Evolutionary conservation across 2,797 vertebrate genomes (phyloP).

Genomic region (Netta rufina): DNA sequence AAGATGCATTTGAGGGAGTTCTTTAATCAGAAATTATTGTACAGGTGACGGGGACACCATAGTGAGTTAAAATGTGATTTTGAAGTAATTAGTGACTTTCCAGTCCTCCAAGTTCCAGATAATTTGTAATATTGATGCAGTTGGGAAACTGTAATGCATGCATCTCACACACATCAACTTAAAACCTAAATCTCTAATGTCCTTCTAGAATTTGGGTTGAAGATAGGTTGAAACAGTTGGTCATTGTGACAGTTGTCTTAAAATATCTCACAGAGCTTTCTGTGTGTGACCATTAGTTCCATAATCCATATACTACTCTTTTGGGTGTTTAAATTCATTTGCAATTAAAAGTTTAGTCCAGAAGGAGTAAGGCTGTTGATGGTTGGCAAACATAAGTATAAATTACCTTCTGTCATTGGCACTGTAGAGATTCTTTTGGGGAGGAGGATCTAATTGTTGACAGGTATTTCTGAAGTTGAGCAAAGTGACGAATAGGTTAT

Average conservation of each 20-base stretch:
- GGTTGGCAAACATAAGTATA: background rate
- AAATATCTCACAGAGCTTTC: background rate
- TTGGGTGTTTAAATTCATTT: background rate
- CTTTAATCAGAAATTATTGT: background rate
- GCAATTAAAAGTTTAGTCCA: background rate
- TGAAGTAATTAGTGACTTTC: background rate
- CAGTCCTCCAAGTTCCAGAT: background rate
- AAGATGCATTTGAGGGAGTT: background rate
- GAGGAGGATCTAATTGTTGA: conserved; percentile 3
- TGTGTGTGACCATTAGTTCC: background rate
- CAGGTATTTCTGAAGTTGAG: conserved; percentile 6
- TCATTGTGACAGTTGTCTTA: background rate
- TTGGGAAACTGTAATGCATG: background rate
- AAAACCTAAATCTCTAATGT: background rate
- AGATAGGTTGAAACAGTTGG: background rate
- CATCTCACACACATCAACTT: background rate
- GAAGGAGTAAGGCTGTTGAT: background rate
- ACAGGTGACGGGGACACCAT: background rate
- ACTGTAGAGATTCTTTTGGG: background rate
- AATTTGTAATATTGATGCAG: background rate
- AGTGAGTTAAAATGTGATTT: background rate
- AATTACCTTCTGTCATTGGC: background rate
- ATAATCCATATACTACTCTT: background rate
- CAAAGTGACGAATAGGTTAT: background rate
- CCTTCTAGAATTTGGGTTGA: background rate